Percentiles rank a stretch among this genome's conserved stretches.
Conservation (phyloP, 2,113 vertebrate species). For the Protobothrops flavoviridis region DNA sequence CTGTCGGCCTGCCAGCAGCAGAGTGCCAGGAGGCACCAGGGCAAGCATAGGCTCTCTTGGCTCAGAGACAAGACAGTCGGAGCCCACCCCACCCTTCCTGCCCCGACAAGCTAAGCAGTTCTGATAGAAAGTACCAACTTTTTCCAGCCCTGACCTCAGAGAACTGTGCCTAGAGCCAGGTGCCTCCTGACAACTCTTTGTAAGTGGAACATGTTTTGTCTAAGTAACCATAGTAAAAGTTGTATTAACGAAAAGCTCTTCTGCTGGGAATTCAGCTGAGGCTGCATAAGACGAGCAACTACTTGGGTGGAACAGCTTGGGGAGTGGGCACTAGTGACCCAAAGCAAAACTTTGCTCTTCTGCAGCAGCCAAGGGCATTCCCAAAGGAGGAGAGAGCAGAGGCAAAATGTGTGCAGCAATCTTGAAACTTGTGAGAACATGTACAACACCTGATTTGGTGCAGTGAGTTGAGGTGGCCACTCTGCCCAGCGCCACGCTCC, state of each 20-base stretch:
- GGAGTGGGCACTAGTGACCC: slow-evolving; percentile 66
- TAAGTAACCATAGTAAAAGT: slow-evolving; percentile 73
- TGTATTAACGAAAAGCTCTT: slow-evolving; percentile 75
- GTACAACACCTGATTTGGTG: slow-evolving; percentile 34
- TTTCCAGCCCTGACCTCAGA: slow-evolving; percentile 26
- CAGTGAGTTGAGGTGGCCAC: slow-evolving; percentile 48
- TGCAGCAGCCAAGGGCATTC: slow-evolving; percentile 72
- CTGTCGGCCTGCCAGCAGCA: slow-evolving; percentile 70
- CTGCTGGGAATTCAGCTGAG: slow-evolving; percentile 54
- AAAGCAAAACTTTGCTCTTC: slow-evolving; percentile 69
- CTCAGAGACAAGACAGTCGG: slow-evolving; percentile 22
- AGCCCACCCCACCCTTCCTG: slow-evolving; percentile 53
- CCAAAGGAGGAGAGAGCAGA: slow-evolving; percentile 56
- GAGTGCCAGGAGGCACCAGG: slow-evolving; percentile 72
- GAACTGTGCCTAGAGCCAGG: slow-evolving; percentile 61
- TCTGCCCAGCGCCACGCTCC: slow-evolving; percentile 64
- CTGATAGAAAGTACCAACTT: slow-evolving; percentile 7
- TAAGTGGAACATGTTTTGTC: slow-evolving; percentile 62
- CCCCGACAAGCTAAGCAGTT: slow-evolving; percentile 38
- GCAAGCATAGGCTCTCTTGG: slow-evolving; percentile 32
- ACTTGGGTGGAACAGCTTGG: slow-evolving; percentile 51
- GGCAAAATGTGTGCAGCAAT: slow-evolving; percentile 54
- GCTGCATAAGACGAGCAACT: slow-evolving; percentile 64
- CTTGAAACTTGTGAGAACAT: slow-evolving; percentile 48
- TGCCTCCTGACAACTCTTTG: slow-evolving; percentile 70